phyloP scores from a whole-genome alignment of 2,888 invertebrate genomes.

The Ophion obscuratus region DNA sequence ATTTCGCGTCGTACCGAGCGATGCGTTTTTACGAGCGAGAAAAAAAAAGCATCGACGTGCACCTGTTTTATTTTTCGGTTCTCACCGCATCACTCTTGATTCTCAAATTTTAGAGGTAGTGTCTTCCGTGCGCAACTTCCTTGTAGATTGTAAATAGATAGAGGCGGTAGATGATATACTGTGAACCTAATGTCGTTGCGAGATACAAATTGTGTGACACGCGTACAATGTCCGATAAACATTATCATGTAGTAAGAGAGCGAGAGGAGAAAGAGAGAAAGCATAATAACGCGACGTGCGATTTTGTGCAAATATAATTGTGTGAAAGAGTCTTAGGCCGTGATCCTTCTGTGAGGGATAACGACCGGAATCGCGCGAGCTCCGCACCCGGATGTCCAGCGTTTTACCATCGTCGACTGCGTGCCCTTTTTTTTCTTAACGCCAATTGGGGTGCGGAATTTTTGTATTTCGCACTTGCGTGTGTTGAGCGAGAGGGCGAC shows the following conservation, averaged over 20 bases:
- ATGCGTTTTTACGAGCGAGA: constrained; percentile 5
- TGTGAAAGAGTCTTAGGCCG: constrained; percentile 41
- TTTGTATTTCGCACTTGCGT: constrained; percentile 5
- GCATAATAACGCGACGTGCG: not conserved
- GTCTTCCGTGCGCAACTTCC: constrained; percentile 61
- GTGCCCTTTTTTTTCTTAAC: constrained; percentile 38
- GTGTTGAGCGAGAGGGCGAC: not conserved
- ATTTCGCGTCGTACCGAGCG: constrained; percentile 3
- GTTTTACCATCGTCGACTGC: constrained; percentile 32
- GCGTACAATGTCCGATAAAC: constrained; percentile 13
- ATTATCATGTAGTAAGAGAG: constrained; percentile 21
- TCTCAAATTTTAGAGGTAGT: constrained; percentile 56
- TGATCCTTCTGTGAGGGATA: constrained; percentile 28
- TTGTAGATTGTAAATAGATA: constrained; percentile 60
- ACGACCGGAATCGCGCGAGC: constrained; percentile 7
- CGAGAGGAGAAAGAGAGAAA: not conserved
- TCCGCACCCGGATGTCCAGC: constrained; percentile 18
- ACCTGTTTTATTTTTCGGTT: constrained; percentile 6
- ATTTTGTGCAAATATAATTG: constrained; percentile 59
- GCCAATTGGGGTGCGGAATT: not conserved
- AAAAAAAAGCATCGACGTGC: not conserved
- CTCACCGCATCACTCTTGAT: not conserved
- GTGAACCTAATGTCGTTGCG: constrained; percentile 49
- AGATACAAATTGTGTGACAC: constrained; percentile 27
- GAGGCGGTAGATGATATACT: constrained; percentile 53